phyloP scores from a whole-genome alignment of 1,140 invertebrate genomes.

The Sitophilus oryzae region DNA sequence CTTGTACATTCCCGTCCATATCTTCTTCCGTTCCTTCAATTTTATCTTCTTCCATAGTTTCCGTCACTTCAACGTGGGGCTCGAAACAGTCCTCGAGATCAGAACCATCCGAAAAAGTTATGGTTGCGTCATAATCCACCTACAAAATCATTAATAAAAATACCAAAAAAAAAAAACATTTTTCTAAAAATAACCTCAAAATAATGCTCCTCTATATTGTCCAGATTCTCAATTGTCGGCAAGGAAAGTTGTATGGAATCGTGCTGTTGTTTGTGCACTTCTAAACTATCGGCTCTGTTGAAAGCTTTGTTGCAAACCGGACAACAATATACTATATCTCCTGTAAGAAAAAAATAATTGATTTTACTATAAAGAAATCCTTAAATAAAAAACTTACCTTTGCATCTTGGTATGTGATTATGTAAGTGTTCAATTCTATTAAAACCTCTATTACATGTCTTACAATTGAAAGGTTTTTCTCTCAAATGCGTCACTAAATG shows the following conservation, averaged over 20 bases:
- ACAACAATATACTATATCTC: slow-evolving; percentile 44
- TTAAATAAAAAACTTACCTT: slow-evolving; percentile 23
- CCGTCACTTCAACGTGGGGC: slow-evolving; percentile 37
- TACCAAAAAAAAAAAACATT: neutral
- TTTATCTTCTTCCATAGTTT: slow-evolving; percentile 34
- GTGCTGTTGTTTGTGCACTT: slow-evolving; percentile 39
- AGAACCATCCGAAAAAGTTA: slow-evolving; percentile 27
- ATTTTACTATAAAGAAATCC: neutral
- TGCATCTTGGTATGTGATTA: slow-evolving; percentile 43
- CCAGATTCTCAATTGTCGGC: slow-evolving; percentile 40
- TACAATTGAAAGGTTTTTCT: slow-evolving; percentile 49
- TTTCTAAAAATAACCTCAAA: slow-evolving; percentile 15
- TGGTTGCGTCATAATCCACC: slow-evolving; percentile 35
- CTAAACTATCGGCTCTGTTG: slow-evolving; percentile 37
- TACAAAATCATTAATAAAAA: slow-evolving; percentile 17
- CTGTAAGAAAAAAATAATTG: slow-evolving; percentile 11
- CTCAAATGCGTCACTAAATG: slow-evolving; percentile 40
- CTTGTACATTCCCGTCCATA: neutral
- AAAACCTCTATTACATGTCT: slow-evolving; percentile 49
- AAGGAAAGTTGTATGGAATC: slow-evolving; percentile 31
- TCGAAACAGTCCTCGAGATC: slow-evolving; percentile 37
- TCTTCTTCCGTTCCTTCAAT: slow-evolving; percentile 11
- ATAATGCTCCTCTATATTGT: slow-evolving; percentile 41
- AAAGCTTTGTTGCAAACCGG: slow-evolving; percentile 47
- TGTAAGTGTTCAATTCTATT: slow-evolving; percentile 47